Evolutionary conservation across 2,797 vertebrate species (phyloP).

Genomic region (Tadarida brasiliensis): DNA sequence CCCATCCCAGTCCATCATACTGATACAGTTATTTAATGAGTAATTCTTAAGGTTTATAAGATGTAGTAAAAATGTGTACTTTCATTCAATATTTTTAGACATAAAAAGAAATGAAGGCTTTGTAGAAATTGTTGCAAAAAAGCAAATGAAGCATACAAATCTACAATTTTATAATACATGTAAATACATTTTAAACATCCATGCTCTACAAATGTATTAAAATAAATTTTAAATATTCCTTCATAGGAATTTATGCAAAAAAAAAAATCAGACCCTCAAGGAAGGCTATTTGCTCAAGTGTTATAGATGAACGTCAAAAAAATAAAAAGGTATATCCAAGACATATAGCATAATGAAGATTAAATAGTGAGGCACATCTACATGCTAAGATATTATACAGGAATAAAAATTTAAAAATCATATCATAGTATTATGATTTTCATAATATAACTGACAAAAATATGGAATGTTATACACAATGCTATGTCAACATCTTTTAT

Average conservation of each 20-base stretch:
- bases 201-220: background rate
- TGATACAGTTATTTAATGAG: conserved; percentile 31
- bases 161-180: background rate
- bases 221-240: background rate
- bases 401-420: conserved; percentile 3
- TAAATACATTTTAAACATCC: background rate
- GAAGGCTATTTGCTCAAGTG: background rate
- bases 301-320: background rate
- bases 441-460: conserved; percentile 29
- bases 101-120: background rate
- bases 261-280: background rate
- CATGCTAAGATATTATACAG: background rate
- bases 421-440: background rate
- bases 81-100: background rate
- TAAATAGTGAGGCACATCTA: background rate
- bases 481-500: background rate
- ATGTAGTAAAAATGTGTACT: background rate
- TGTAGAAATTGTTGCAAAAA: background rate
- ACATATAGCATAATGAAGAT: background rate
- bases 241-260: background rate
- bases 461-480: background rate
- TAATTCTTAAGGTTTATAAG: conserved; percentile 4
- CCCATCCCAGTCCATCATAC: background rate
- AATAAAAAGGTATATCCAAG: background rate
- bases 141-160: background rate